Base-by-base conservation (phyloP, 2,797 vertebrate genomes). In the Cephalopachus bancanus region DNA sequence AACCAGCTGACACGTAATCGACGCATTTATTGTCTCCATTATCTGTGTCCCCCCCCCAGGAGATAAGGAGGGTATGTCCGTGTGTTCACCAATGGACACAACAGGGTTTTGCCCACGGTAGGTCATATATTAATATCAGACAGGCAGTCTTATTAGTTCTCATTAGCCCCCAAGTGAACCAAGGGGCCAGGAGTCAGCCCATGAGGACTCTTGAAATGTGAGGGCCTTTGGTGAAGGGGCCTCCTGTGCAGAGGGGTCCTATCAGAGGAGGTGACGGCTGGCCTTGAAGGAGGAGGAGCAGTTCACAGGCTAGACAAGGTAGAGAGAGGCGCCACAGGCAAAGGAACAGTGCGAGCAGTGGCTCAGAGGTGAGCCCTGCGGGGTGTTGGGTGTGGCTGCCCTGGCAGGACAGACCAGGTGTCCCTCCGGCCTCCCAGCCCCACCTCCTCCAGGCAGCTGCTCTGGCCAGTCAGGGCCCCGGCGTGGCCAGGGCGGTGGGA, bases 181-280 rank as follows among this genome's bases (percentile, higher is more conserved):
- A 2, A n/a, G 65, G 4, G 17, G 22, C 37, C 49, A 9, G 10
- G 62, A 26, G 16, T n/a, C 33, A 14, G 9, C 30, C 20, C 1
- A 30, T 6, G 5, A 12, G 59, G 2, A 20, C 7, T 37, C 78
- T n/a, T 10, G 20, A 0, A 1, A 7, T n/a, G 60, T 75, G n/a
- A 57, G 71, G 37, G 28, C 16, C 33, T 57, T 72, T 57, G 15
- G 72, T 57, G 51, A 74, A 14, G 17, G 2, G 15, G 26, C 1
- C 7, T 20, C 37, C 0, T 0, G 5, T 11, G 14, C 5, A 0
- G 28, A 6, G 6, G 62, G 16, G 2, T 7, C 60, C 72, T 85
- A 72, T 69, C 57, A 28, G 71, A 87, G 26, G 51, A 55, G 10
- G 28, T 55, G n/a, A 86, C 55, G n/a, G 62, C 65, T 49, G 60